Evolutionary conservation across 1,140 invertebrate genomes (phyloP), one percentile per base, ranked within the genome.

Genomic region (Armadillidium nasatum): DNA sequence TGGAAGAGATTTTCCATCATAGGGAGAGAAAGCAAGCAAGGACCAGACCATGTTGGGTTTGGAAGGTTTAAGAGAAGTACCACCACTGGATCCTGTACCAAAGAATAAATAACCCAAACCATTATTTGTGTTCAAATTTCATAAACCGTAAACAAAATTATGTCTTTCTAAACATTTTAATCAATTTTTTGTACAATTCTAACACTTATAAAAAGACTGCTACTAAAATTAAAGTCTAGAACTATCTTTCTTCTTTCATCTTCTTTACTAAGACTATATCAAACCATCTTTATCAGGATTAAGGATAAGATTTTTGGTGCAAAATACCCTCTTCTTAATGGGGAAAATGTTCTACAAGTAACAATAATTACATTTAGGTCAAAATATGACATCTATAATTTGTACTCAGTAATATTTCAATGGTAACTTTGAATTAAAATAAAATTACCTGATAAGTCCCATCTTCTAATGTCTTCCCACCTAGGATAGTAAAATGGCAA

Each of bases 1-100:
- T 99, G 98, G 85, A 99, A 99, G 44, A 99, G 86, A 87, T 98
- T 99, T 84, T 99, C 96, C 11, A 98, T 91, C 78, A 93, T 91
- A 15, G 89, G 88, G 0, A 93, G 92, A 46, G 89, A 90, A 22
- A 99, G 86, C 50, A 98, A 86, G 45, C 92, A 91, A 3, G 95
- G 95, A 13, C 45, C 89, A 0, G 88, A 88, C 87, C 91, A 91
- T 76, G 88, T 87, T 0, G 93, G 91, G 3, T 89, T 86, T 15
- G 90, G 89, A 70, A 98, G 87, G 76, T 95, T 96, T 72, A 99
- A 85, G 90, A 97, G 95, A 11, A 99, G 87, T 46, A 98, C 96
- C 0, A 99, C 96, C 70, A 98, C 90, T 7, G 96, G 96, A 83
- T 89, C 90, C 89, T 96, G 86, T 23, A 83, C 84, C 76, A 54